Evolutionary conservation across 2,888 invertebrate species (phyloP).

Genomic region (Drosophila aldrichi): DNA sequence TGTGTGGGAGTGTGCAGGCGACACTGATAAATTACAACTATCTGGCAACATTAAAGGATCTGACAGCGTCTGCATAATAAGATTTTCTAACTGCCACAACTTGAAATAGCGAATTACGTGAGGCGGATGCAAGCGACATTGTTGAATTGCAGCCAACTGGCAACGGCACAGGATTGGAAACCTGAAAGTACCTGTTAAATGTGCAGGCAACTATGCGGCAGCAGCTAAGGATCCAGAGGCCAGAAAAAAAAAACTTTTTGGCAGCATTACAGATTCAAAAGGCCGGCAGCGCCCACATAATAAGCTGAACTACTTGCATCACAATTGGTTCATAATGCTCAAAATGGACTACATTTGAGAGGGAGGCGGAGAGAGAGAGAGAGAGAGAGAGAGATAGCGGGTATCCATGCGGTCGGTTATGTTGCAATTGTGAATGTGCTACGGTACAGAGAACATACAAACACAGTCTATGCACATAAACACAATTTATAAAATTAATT

Average conservation of each 20-base stretch:
- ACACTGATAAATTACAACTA: neutral
- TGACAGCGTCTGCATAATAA: neutral
- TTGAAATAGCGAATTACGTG: too few relatives aligned
- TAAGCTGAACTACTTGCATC: conserved; percentile 7
- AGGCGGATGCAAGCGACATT: too few relatives aligned
- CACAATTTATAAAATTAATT: conserved; percentile 73
- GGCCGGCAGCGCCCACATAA: conserved; percentile 2
- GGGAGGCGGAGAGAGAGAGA: neutral
- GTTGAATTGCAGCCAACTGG: too few relatives aligned
- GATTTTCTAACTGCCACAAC: too few relatives aligned
- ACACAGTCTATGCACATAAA: conserved; percentile 41
- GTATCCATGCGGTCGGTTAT: conserved; percentile 37
- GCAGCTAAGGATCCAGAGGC: neutral
- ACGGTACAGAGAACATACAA: conserved; percentile 36
- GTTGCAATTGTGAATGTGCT: conserved; percentile 64
- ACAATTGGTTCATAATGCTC: conserved; percentile 34
- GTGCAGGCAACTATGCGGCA: neutral
- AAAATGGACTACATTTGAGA: conserved; percentile 29
- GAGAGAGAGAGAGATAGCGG: conserved; percentile 8
- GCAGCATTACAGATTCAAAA: conserved; percentile 15
- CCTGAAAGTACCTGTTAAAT: too few relatives aligned
- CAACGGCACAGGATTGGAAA: too few relatives aligned
- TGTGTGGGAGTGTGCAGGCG: too few relatives aligned
- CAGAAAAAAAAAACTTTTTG: neutral
- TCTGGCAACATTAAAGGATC: neutral